Evolutionary conservation across 2,113 vertebrate species (phyloP).

Genomic region (Datnioides undecimradiatus): DNA sequence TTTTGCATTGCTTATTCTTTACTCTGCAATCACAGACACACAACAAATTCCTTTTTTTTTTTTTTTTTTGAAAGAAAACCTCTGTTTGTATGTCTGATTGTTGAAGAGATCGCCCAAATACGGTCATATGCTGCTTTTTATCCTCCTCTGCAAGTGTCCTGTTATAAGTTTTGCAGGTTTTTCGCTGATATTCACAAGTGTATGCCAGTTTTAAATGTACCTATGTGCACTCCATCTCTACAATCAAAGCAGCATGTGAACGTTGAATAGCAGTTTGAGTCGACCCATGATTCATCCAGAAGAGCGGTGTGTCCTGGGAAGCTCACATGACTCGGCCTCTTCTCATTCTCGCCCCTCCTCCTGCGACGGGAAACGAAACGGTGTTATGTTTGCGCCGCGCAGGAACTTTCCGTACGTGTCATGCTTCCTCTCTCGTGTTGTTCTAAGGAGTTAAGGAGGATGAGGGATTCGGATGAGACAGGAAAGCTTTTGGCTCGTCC

Average conservation of each 20-base stretch:
- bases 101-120: slow-evolving; percentile 31
- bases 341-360: background rate
- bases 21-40: background rate
- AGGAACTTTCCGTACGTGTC: slow-evolving; percentile 75
- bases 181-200: background rate
- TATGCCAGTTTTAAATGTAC: background rate
- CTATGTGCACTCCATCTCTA: background rate
- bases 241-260: slow-evolving; percentile 10
- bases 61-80: background rate
- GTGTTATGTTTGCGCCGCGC: slow-evolving; percentile 43
- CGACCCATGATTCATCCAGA: slow-evolving; percentile 29
- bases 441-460: slow-evolving; percentile 59
- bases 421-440: slow-evolving; percentile 72
- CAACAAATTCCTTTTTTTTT: background rate
- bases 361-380: slow-evolving; percentile 56
- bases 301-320: slow-evolving; percentile 3
- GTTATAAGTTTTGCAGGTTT: background rate
- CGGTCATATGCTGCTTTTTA: slow-evolving; percentile 22
- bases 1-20: slow-evolving; percentile 17
- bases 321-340: slow-evolving; percentile 48
- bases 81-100: slow-evolving; percentile 23
- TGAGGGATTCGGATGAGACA: slow-evolving; percentile 46
- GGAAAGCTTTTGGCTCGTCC: slow-evolving; percentile 56
- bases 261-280: slow-evolving; percentile 4
- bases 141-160: slow-evolving; percentile 2